Evolutionary conservation across 2,888 invertebrate genomes (phyloP).

Genomic region (Aradus depressus): DNA sequence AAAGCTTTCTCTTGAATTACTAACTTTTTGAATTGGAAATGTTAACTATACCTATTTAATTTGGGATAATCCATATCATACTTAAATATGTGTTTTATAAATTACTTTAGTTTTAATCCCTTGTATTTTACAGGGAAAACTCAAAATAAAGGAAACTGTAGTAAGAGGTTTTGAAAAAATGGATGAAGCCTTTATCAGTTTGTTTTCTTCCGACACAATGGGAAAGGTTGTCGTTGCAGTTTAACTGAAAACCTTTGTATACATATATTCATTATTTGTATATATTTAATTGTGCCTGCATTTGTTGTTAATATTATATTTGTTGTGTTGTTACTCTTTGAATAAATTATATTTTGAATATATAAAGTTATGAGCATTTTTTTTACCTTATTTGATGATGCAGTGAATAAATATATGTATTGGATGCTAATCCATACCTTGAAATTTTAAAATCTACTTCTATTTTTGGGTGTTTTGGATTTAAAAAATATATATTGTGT

Average conservation of each 20-base stretch:
- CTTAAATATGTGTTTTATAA: too few relatives aligned
- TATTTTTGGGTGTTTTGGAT: too few relatives aligned
- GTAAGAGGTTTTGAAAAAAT: constrained; percentile 63
- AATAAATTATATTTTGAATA: not conserved
- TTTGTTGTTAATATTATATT: not conserved
- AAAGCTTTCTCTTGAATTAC: too few relatives aligned
- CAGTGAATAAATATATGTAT: too few relatives aligned
- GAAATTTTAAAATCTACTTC: too few relatives aligned
- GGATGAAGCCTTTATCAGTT: constrained; percentile 54
- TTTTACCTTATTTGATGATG: too few relatives aligned
- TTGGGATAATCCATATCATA: too few relatives aligned
- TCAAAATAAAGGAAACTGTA: constrained; percentile 56
- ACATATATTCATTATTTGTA: not conserved
- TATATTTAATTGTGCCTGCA: not conserved
- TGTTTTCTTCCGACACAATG: constrained; percentile 52
- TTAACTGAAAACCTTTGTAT: constrained; percentile 31
- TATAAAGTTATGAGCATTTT: not conserved
- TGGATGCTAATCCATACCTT: too few relatives aligned
- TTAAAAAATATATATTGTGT: too few relatives aligned
- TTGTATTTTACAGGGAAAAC: constrained; percentile 44
- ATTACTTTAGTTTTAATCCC: too few relatives aligned
- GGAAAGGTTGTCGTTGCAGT: constrained; percentile 62
- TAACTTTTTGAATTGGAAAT: too few relatives aligned
- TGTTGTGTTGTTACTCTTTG: not conserved
- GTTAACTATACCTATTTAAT: too few relatives aligned